A percentile compares a stretch with the other conserved stretches of the same genome.
Conservation (phyloP, 2,888 invertebrate genomes). For the Torymus texanus region DNA sequence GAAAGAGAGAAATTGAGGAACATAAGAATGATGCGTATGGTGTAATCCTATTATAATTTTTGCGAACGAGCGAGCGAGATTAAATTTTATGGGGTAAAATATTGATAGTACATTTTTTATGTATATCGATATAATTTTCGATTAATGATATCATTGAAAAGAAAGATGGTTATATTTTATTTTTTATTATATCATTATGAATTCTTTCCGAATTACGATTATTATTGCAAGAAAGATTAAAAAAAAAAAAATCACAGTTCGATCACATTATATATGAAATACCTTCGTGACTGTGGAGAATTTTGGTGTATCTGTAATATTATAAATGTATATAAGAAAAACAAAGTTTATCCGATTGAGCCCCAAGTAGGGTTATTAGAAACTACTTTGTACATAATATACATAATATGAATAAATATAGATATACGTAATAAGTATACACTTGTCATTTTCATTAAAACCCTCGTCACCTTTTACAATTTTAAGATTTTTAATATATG, state of each 20-base stretch:
- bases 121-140: slow-evolving; percentile 39
- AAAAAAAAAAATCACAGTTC: slow-evolving; percentile 53
- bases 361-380: slow-evolving; percentile 66
- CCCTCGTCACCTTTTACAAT: too few relatives aligned
- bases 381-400: slow-evolving; percentile 72
- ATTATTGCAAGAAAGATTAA: slow-evolving; percentile 38
- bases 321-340: slow-evolving; percentile 69
- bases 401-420: slow-evolving; percentile 70
- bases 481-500: too few relatives aligned
- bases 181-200: slow-evolving; percentile 57
- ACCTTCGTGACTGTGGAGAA: slow-evolving; percentile 65
- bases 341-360: slow-evolving; percentile 67
- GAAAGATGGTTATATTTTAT: slow-evolving; percentile 52
- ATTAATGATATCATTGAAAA: slow-evolving; percentile 47
- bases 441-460: slow-evolving; percentile 52
- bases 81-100: slow-evolving; percentile 53
- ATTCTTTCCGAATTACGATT: slow-evolving; percentile 38
- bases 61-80: slow-evolving; percentile 18
- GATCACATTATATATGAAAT: slow-evolving; percentile 56
- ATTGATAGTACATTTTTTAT: slow-evolving; percentile 35
- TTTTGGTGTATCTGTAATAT: slow-evolving; percentile 69
- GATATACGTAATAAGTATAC: slow-evolving; percentile 64
- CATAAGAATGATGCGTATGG: slow-evolving; percentile 42
- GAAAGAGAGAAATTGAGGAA: background rate
- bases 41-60: slow-evolving; percentile 50